Evolutionary conservation across 2,888 invertebrate genomes (phyloP).

Genomic region (Apamea epomidion): DNA sequence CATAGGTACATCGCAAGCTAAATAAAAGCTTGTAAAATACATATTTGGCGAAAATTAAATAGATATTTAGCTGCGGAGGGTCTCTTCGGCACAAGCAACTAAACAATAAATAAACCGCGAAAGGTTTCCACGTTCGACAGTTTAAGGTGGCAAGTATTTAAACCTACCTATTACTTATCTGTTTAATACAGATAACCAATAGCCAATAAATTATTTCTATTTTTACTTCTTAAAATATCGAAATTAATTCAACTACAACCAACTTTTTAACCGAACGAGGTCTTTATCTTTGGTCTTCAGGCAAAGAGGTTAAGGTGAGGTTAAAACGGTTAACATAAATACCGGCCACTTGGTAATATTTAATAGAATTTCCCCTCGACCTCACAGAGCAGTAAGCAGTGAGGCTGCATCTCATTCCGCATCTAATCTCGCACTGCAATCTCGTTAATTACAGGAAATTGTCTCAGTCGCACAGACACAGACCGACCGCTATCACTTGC

Average conservation of each 20-base stretch:
- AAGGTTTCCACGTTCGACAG: no score
- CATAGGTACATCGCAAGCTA: no score
- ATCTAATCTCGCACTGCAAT: conserved; percentile 32
- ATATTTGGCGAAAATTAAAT: neutral
- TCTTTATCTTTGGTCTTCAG: neutral
- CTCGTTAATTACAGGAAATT: conserved; percentile 33
- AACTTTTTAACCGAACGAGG: neutral
- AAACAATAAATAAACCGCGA: no score
- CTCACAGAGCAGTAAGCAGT: conserved; percentile 8
- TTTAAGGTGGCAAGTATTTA: neutral
- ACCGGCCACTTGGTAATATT: conserved; percentile 6
- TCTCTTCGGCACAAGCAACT: neutral
- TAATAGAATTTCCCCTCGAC: conserved; percentile 1
- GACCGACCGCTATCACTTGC: neutral
- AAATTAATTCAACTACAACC: neutral
- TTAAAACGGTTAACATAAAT: neutral
- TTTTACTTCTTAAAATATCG: neutral
- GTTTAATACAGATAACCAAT: no score
- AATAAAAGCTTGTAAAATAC: no score
- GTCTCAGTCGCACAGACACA: neutral
- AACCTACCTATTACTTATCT: neutral
- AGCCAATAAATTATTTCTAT: neutral
- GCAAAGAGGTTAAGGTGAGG: no score
- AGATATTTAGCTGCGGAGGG: neutral
- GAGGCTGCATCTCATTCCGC: conserved; percentile 31